Percentiles rank a stretch among this genome's conserved stretches.
These are phyloP conservation scores for Leucoraja ocellata DNA, from an alignment of 2,797 vertebrate species.

Conservation along the genomic window DNA sequence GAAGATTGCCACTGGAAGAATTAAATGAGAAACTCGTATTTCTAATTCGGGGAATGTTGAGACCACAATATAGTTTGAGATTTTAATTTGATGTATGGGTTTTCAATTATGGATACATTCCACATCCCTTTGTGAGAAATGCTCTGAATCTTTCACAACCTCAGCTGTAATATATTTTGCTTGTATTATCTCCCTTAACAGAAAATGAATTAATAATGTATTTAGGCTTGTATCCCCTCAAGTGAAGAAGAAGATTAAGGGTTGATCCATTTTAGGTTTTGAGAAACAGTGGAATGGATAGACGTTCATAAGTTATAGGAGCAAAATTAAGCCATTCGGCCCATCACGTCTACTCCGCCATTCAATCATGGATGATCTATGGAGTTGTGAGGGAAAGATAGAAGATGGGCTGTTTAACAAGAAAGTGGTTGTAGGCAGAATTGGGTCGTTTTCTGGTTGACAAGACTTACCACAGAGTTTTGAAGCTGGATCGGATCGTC, in stretches of 20 bases:
- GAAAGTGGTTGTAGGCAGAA: too few species aligned
- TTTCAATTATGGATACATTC: not conserved
- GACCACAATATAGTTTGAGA: not conserved
- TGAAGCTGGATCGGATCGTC: too few species aligned
- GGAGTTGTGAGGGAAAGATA: too few species aligned
- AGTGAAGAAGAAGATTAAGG: not conserved
- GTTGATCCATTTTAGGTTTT: not conserved
- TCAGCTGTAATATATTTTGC: not conserved
- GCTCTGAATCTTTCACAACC: not conserved
- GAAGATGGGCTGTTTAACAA: too few species aligned
- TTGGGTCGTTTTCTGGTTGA: too few species aligned
- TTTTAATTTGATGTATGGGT: not conserved
- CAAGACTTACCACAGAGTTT: too few species aligned
- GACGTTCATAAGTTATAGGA: too few species aligned
- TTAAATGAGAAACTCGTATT: not conserved
- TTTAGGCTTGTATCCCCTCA: not conserved
- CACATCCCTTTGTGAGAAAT: not conserved
- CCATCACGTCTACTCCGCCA: too few species aligned
- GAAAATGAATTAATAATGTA: not conserved
- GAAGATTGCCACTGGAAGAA: not conserved
- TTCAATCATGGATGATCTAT: too few species aligned
- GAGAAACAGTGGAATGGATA: too few species aligned
- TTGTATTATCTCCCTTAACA: not conserved
- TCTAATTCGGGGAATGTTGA: not conserved
- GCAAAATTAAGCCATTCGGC: too few species aligned